Evolutionary conservation across 2,113 vertebrate genomes (phyloP).

Genomic region (Mirza zaza): DNA sequence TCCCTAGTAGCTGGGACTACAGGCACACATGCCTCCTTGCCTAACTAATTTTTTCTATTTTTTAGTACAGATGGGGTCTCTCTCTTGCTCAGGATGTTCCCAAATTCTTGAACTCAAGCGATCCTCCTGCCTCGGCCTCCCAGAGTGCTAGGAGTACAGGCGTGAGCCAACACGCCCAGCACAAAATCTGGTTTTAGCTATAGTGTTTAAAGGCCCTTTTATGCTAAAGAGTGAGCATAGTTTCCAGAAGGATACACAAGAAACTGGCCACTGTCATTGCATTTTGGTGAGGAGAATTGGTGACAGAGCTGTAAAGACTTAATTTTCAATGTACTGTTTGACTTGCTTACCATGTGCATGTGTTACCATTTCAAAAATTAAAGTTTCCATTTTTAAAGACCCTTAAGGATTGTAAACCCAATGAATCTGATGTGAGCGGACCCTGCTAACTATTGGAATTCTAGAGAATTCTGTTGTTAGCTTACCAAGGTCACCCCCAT

Average conservation of each 20-base stretch:
- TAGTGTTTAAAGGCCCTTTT: not conserved
- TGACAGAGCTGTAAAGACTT: not conserved
- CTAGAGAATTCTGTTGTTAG: not conserved
- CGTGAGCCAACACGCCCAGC: too few species aligned
- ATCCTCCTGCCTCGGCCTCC: too few species aligned
- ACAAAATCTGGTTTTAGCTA: not conserved
- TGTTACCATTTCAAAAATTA: not conserved
- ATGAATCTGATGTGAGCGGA: not conserved
- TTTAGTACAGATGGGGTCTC: too few species aligned
- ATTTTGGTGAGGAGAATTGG: not conserved
- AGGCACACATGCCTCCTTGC: too few species aligned
- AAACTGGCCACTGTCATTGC: not conserved
- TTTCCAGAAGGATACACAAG: not conserved
- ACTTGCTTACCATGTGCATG: not conserved
- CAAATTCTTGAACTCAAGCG: too few species aligned
- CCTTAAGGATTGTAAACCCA: not conserved
- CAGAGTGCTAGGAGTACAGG: too few species aligned
- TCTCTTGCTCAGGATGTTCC: too few species aligned
- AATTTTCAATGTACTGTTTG: not conserved
- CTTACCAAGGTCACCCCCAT: not conserved
- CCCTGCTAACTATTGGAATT: not conserved
- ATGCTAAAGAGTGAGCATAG: not conserved
- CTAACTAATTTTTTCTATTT: too few species aligned
- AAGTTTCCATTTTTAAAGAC: not conserved
- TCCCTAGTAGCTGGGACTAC: too few species aligned